phyloP scores from a whole-genome alignment of 1,140 invertebrate species.

The Drosophila rhopaloa region DNA sequence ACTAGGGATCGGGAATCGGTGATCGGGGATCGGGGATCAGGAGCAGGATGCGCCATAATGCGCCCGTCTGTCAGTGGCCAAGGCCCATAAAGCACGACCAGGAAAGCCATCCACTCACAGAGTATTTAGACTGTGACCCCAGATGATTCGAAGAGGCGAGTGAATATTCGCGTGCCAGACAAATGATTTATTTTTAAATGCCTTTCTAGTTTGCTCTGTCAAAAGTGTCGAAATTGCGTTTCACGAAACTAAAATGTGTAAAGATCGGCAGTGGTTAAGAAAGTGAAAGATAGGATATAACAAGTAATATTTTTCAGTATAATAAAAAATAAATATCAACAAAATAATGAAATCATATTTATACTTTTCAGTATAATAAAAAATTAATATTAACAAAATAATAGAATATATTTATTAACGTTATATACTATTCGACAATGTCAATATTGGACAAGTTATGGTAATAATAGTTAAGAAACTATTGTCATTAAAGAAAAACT shows the following conservation, averaged over 20 bases:
- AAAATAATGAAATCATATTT: neutral
- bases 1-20: conserved; percentile 1
- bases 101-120: conserved; percentile 26
- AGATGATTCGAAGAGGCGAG: conserved; percentile 30
- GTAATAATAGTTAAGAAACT: too few species aligned
- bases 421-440: too few species aligned
- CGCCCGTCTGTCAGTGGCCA: conserved; percentile 61
- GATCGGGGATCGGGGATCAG: conserved; percentile 12
- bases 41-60: conserved; percentile 44
- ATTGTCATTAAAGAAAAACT: too few species aligned
- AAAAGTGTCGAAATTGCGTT: conserved; percentile 58
- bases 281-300: conserved; percentile 1
- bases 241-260: conserved; percentile 26
- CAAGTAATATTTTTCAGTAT: neutral
- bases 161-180: conserved; percentile 72
- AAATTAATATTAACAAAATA: neutral
- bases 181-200: conserved; percentile 77
- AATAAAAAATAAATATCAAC: neutral
- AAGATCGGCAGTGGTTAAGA: neutral
- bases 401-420: neutral
- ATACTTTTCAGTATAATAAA: neutral
- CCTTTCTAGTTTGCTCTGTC: conserved; percentile 49
- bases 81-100: conserved; percentile 56
- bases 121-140: conserved; percentile 37
- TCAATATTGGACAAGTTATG: too few species aligned